phyloP scores from a whole-genome alignment of 1,140 invertebrate species.

The Sitobion miscanthi region DNA sequence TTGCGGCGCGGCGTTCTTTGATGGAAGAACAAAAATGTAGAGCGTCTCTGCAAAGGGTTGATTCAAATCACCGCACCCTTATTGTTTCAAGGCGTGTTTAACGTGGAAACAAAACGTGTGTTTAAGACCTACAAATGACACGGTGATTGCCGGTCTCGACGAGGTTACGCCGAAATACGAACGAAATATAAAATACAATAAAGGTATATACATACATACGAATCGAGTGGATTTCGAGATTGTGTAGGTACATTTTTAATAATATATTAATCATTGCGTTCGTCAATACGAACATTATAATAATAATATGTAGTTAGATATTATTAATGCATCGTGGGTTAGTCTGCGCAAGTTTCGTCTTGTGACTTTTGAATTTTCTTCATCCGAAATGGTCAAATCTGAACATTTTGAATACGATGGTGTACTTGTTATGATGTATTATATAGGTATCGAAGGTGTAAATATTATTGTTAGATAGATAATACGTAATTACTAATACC shows the following conservation, averaged over 20 bases:
- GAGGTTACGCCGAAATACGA: background rate
- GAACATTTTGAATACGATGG: no score
- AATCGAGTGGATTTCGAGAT: background rate
- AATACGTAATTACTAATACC: no score
- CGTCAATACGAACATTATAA: background rate
- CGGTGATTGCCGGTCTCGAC: background rate
- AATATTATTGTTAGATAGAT: no score
- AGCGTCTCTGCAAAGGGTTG: background rate
- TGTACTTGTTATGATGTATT: no score
- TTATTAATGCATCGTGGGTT: no score
- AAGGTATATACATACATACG: background rate
- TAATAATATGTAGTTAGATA: no score
- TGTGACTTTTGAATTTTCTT: no score
- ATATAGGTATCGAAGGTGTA: no score
- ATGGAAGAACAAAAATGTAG: background rate
- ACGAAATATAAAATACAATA: background rate
- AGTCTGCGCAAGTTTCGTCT: no score
- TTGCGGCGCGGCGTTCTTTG: constrained; percentile 38
- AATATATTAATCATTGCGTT: background rate
- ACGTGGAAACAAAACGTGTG: constrained; percentile 1
- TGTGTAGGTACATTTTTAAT: background rate
- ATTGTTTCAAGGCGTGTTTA: constrained; percentile 11
- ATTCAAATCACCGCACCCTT: background rate
- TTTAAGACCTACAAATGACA: background rate
- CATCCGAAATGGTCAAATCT: no score